Conservation (phyloP, 2,797 vertebrate species). For the Clarias fuscus region DNA sequence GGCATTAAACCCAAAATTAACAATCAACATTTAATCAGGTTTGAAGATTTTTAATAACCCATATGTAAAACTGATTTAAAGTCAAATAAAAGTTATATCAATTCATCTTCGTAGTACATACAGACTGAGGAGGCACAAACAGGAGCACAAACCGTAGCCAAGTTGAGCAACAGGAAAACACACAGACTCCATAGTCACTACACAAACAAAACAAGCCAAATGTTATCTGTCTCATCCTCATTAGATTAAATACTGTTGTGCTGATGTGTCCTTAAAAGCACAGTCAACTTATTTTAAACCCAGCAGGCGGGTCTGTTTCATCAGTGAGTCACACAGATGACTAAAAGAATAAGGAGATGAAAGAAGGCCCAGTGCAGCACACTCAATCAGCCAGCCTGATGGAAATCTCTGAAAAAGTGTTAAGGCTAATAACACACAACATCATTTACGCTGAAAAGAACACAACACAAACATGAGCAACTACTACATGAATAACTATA, state of each 20-base stretch:
- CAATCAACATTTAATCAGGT: neutral
- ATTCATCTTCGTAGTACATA: neutral
- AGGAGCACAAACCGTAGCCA: neutral
- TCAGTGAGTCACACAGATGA: neutral
- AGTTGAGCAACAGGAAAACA: neutral
- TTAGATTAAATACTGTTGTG: conserved; percentile 2
- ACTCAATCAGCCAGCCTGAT: neutral
- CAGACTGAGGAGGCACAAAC: neutral
- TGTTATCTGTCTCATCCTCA: neutral
- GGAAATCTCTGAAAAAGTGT: neutral
- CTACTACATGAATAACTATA: neutral
- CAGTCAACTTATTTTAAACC: neutral
- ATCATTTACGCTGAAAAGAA: neutral
- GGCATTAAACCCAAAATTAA: neutral
- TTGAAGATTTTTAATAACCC: neutral
- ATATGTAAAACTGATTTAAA: neutral
- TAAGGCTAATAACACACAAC: neutral
- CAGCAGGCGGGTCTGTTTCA: neutral
- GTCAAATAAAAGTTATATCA: neutral
- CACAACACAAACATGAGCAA: neutral
- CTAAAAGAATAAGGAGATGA: neutral
- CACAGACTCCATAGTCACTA: neutral
- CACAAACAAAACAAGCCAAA: conserved; percentile 5
- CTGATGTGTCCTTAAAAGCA: neutral
- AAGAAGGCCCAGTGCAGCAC: conserved; percentile 1